Evolutionary conservation across 2,113 vertebrate genomes (phyloP).

Genomic region (Poeciliopsis occidentalis): DNA sequence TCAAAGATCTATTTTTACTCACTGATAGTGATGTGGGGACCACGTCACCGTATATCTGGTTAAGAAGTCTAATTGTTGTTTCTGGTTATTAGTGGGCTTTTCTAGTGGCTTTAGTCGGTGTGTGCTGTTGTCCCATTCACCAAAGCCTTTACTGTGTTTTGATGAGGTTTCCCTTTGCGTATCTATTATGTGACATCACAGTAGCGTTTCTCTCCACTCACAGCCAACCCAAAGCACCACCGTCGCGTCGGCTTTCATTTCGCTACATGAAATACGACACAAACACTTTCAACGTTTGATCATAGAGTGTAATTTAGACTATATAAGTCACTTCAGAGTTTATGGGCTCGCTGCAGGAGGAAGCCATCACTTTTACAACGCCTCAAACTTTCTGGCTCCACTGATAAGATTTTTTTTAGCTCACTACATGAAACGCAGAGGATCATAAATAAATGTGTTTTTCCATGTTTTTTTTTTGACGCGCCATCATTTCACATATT

Average conservation of each 20-base stretch:
- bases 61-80: constrained; percentile 47
- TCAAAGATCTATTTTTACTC: constrained; percentile 73
- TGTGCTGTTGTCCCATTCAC: constrained; percentile 64
- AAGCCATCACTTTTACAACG: constrained; percentile 12
- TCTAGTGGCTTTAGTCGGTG: constrained; percentile 67
- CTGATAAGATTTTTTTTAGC: constrained; percentile 1
- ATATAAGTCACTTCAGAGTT: too few species aligned
- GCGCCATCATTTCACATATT: constrained; percentile 9
- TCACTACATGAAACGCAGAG: not conserved
- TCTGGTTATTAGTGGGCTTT: constrained; percentile 71
- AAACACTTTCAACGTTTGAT: constrained; percentile 3
- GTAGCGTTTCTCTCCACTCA: not conserved
- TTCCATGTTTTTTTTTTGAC: constrained; percentile 8
- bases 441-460: constrained; percentile 19
- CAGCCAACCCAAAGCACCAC: not conserved
- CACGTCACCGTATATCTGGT: constrained; percentile 31
- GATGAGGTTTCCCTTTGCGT: constrained; percentile 54
- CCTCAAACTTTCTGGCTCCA: not conserved
- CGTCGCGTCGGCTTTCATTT: not conserved
- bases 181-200: constrained; percentile 51
- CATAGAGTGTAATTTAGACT: not conserved
- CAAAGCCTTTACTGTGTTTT: constrained; percentile 27
- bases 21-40: constrained; percentile 30
- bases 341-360: too few species aligned
- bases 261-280: not conserved